Evolutionary conservation across 2,888 invertebrate genomes (phyloP).

Genomic region (Euplexia lucipara): DNA sequence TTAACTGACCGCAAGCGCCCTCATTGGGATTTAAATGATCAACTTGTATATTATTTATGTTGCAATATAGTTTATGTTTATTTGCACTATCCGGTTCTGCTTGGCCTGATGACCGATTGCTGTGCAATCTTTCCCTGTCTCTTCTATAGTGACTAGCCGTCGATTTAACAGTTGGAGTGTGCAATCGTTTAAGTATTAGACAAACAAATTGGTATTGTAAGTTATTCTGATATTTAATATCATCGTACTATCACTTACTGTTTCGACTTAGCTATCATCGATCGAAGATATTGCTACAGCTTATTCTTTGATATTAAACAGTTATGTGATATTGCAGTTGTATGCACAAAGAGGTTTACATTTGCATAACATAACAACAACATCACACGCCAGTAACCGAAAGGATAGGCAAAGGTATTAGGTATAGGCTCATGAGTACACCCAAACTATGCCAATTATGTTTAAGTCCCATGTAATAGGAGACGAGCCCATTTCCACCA

Average conservation of each 20-base stretch:
- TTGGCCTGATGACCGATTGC: conserved; percentile 60
- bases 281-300: background rate
- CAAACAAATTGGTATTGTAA: conserved; percentile 36
- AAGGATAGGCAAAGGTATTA: too few species aligned
- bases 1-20: conserved; percentile 8
- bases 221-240: conserved; percentile 21
- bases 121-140: conserved; percentile 46
- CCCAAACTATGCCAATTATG: too few species aligned
- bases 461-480: too few species aligned
- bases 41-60: conserved; percentile 14
- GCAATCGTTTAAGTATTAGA: conserved; percentile 46
- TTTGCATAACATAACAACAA: too few species aligned
- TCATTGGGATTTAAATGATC: conserved; percentile 1
- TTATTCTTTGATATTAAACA: background rate
- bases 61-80: conserved; percentile 33
- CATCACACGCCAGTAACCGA: too few species aligned
- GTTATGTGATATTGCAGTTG: too few species aligned
- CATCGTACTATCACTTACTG: background rate
- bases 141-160: conserved; percentile 37
- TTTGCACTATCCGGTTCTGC: conserved; percentile 41
- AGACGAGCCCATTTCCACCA: too few species aligned
- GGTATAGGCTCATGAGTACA: too few species aligned
- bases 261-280: background rate
- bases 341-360: too few species aligned
- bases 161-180: conserved; percentile 35